Base-by-base conservation (phyloP, 2,797 vertebrate species). In the Smutsia gigantea region DNA sequence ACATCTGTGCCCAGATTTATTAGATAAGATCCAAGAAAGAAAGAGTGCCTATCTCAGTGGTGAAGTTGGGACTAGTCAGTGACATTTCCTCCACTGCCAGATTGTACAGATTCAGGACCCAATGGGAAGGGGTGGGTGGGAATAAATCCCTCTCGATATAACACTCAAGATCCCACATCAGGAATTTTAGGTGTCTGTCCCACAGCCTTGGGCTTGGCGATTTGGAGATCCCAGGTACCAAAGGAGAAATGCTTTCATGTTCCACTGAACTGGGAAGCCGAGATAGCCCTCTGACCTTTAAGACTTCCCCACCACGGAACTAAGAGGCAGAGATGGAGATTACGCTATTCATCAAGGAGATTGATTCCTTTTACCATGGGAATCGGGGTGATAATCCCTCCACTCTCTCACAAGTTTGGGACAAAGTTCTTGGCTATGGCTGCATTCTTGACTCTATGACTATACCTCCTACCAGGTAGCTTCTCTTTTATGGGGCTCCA, bases 241-340 rank as follows among this genome's bases (percentile, higher is more conserved):
- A 71, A 29, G 4, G 12, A 21, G 49, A 82, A 53, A 68, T 39
- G 1, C 18, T 53, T 69, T 34, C 72, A 51, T 42, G 3, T n/a
- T 51, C 42, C 42, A 53, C 49, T 74, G n/a, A 72, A 55, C 11
- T 61, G 82, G 71, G 71, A 79, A 87, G 14, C 81, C 77, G 64
- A 74, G 34, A 74, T 3, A 34, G 7, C 49, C 15, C 29, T 82
- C 64, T 46, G 51, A 79, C 42, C 14, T n/a, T 78, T 53, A 34
- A 89, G 17, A 61, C 25, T 37, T 61, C 9, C 5, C 25, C 49
- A 21, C 11, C 5, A 13, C 42, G 75, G 37, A 87, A 63, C 39
- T 49, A 86, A 81, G 31, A 88, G 21, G 59, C 57, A 83, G 42
- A 78, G 27, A 69, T 4, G 21, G 55, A 90, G 61, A 6, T 42